These are phyloP conservation scores for Noctua fimbriata DNA, from an alignment of 2,888 invertebrate genomes.

Conservation along the genomic window DNA sequence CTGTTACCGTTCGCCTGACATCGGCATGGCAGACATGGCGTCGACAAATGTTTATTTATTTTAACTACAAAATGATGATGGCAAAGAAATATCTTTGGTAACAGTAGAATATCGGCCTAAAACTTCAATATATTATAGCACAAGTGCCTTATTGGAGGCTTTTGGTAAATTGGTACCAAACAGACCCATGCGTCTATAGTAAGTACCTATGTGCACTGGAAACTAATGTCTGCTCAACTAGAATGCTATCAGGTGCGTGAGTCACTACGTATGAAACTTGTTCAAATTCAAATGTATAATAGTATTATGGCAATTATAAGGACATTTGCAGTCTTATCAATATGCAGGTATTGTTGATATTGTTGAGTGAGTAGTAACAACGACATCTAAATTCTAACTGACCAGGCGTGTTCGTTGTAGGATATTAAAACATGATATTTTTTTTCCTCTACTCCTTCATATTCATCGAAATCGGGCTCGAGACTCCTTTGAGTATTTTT, in stretches of 20 bases:
- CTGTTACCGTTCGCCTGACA: not conserved
- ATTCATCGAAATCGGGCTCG: too few species aligned
- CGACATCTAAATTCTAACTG: conserved; percentile 11
- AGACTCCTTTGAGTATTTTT: too few species aligned
- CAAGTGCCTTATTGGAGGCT: not conserved
- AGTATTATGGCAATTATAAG: conserved; percentile 49
- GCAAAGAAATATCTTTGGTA: not conserved
- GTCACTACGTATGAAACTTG: conserved; percentile 54
- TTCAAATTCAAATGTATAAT: conserved; percentile 56
- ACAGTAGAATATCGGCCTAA: not conserved
- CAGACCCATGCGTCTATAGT: conserved; percentile 2
- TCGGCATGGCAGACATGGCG: not conserved
- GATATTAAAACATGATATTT: not conserved
- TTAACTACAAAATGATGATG: not conserved
- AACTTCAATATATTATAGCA: not conserved
- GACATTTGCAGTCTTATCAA: conserved; percentile 46
- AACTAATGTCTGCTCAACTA: conserved; percentile 21
- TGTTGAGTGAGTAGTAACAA: conserved; percentile 10
- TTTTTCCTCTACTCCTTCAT: too few species aligned
- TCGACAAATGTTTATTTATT: not conserved
- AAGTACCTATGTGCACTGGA: not conserved
- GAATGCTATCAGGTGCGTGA: conserved; percentile 56
- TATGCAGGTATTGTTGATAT: not conserved
- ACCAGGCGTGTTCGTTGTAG: not conserved
- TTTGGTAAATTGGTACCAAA: not conserved